A percentile compares a stretch with the other conserved stretches of the same genome.
phyloP scores from a whole-genome alignment of 2,797 vertebrate species.

The Muscicapa striata region DNA sequence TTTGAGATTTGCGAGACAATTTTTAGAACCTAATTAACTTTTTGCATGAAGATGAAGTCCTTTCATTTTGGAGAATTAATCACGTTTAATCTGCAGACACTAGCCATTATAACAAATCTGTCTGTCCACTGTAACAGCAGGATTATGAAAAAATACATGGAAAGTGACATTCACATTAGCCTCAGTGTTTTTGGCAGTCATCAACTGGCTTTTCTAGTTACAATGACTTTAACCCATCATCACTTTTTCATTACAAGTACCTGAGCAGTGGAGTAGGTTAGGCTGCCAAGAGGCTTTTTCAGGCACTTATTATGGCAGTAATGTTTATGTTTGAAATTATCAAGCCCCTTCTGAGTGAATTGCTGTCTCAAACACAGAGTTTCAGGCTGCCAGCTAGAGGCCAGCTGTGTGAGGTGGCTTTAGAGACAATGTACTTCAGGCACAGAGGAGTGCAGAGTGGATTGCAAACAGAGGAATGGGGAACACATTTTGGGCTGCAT shows the following conservation, averaged over 20 bases:
- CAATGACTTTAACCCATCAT: constrained; percentile 24
- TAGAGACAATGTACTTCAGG: not conserved
- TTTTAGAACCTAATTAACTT: constrained; percentile 36
- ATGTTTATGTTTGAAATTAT: constrained; percentile 42
- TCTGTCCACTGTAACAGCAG: constrained; percentile 50
- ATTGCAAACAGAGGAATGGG: not conserved
- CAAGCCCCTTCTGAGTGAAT: not conserved
- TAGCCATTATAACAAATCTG: constrained; percentile 40
- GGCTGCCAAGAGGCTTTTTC: constrained; percentile 22
- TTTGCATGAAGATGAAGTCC: constrained; percentile 15
- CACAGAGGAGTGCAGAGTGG: not conserved
- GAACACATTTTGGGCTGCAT: fast-evolving
- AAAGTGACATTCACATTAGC: constrained; percentile 55
- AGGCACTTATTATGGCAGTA: constrained; percentile 42
- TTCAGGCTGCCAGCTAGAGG: not conserved
- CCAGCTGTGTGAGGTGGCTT: not conserved
- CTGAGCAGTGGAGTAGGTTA: not conserved
- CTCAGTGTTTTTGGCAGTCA: constrained; percentile 38
- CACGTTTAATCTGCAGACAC: constrained; percentile 54
- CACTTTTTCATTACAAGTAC: constrained; percentile 58
- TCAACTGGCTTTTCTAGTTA: constrained; percentile 39
- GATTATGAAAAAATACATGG: constrained; percentile 63
- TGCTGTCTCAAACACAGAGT: not conserved
- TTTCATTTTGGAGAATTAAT: constrained; percentile 54
- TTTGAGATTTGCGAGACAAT: not conserved